These are phyloP conservation scores for Nematopogon swammerdamellus DNA, from an alignment of 2,888 invertebrate genomes.

Conservation along the genomic window DNA sequence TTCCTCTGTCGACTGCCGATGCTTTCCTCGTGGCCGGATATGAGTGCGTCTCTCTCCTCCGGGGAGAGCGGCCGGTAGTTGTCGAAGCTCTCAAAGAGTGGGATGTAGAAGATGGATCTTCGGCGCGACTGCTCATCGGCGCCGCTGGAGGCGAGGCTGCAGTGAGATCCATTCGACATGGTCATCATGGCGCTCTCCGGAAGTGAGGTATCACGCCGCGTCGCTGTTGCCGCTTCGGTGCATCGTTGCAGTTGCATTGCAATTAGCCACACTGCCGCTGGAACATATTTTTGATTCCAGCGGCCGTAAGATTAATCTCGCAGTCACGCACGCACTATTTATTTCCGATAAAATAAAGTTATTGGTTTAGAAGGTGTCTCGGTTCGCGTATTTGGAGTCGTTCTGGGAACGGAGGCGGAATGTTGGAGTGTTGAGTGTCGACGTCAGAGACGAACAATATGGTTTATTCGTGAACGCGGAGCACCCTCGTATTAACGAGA, in stretches of 20 bases:
- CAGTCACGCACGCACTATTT: slow-evolving; percentile 15
- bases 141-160: slow-evolving; percentile 29
- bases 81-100: slow-evolving; percentile 60
- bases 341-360: too few relatives aligned
- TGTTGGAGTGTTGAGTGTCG: not conserved
- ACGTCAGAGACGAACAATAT: not conserved
- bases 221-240: slow-evolving; percentile 25
- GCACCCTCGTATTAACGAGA: not conserved
- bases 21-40: slow-evolving; percentile 30
- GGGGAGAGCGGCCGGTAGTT: slow-evolving; percentile 54
- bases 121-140: slow-evolving; percentile 55
- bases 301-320: slow-evolving; percentile 28
- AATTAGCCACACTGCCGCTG: slow-evolving; percentile 40
- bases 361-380: too few relatives aligned
- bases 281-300: slow-evolving; percentile 22
- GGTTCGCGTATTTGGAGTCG: not conserved
- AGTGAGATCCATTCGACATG: slow-evolving; percentile 29
- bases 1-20: slow-evolving; percentile 31
- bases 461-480: not conserved
- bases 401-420: not conserved
- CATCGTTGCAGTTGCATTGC: slow-evolving; percentile 29
- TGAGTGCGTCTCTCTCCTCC: slow-evolving; percentile 43
- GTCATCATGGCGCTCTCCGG: slow-evolving; percentile 17
- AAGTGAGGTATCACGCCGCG: slow-evolving; percentile 33
- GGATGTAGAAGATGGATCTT: slow-evolving; percentile 74